Evolutionary conservation across 2,797 vertebrate genomes (phyloP), one percentile per base, ranked within the genome.

Genomic region (Tolypeutes matacus): DNA sequence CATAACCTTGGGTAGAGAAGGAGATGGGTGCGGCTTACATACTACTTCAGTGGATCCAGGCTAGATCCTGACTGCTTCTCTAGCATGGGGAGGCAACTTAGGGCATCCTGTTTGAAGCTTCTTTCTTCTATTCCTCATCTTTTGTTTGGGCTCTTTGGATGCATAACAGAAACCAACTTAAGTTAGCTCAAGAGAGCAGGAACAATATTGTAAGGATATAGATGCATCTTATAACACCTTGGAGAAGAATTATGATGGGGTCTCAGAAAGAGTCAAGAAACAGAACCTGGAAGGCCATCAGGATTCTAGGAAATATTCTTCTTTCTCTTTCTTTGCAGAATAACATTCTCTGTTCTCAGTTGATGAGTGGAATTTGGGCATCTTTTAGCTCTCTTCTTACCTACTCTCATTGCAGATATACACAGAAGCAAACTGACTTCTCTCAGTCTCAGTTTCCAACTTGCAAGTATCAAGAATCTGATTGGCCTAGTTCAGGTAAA

Each of bases 251-350:
- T 81, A 20, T 14, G 80, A 31, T 0, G 39, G 25, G 21, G 21
- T 81, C 46, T 88, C 67, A 82, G 67, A 67, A 90, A 82, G 56
- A 83, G 27, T 53, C 18, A 78, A 77, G 67, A 95, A 86, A 91
- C 12, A 70, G 34, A 92, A 58, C 4, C 73, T 69, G 53, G 73
- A 91, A 78, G 93, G n/a, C 34, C 51, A 76, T 42, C 25, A 64
- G 34, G 3, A 4, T 69, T 91, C n/a, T 78, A 86, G 58, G 34
- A 81, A 87, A 73, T 31, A 18, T 31, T 51, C 39, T 49, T 51
- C 0, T 77, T 6, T 36, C 2, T 94, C 12, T 17, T 0, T 70
- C 53, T 91, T 27, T 65, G 25, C 58, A 23, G 2, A 12, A 49
- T 85, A 42, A 72, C 31, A 90, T 83, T 92, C 69, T 87, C 53